Conservation (phyloP, 2,113 vertebrate genomes). For the Coreoperca whiteheadi region DNA sequence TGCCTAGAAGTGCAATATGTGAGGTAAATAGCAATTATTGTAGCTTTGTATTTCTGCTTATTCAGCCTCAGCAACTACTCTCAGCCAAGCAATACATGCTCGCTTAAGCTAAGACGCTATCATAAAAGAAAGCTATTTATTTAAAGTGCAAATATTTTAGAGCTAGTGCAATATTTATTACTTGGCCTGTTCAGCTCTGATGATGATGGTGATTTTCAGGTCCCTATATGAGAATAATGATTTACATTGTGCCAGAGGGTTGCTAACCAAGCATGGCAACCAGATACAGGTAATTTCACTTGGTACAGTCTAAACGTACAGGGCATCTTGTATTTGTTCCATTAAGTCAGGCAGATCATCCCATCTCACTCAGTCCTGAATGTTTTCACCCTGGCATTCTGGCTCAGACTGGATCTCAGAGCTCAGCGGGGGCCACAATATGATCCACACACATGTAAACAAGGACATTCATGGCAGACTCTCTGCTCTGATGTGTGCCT, state of each 20-base stretch:
- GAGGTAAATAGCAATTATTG: slow-evolving; percentile 62
- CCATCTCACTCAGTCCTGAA: slow-evolving; percentile 43
- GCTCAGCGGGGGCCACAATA: slow-evolving; percentile 33
- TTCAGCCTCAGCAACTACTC: slow-evolving; percentile 57
- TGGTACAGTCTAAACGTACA: slow-evolving; percentile 35
- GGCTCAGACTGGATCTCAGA: slow-evolving; percentile 39
- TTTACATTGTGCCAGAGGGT: slow-evolving; percentile 28
- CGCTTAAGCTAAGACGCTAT: slow-evolving; percentile 31
- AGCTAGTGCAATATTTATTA: slow-evolving; percentile 59
- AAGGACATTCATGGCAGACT: slow-evolving; percentile 45
- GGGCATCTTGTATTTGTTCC: slow-evolving; percentile 32
- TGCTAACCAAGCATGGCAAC: slow-evolving; percentile 38
- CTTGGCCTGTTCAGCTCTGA: slow-evolving; percentile 51
- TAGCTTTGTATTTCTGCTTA: slow-evolving; percentile 49
- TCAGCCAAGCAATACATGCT: slow-evolving; percentile 74
- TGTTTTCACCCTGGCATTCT: slow-evolving; percentile 33
- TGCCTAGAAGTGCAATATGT: slow-evolving; percentile 36
- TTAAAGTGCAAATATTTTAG: slow-evolving; percentile 64
- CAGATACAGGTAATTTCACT: slow-evolving; percentile 40
- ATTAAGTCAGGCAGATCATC: slow-evolving; percentile 38
- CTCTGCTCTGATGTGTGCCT: slow-evolving; percentile 50
- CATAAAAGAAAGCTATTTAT: slow-evolving; percentile 51
- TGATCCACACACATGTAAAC: slow-evolving; percentile 51
- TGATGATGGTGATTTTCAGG: slow-evolving; percentile 33
- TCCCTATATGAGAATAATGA: slow-evolving; percentile 39